These are phyloP conservation scores for Phylloscopus trochilus DNA, from an alignment of 2,113 vertebrate species.

Conservation along the genomic window DNA sequence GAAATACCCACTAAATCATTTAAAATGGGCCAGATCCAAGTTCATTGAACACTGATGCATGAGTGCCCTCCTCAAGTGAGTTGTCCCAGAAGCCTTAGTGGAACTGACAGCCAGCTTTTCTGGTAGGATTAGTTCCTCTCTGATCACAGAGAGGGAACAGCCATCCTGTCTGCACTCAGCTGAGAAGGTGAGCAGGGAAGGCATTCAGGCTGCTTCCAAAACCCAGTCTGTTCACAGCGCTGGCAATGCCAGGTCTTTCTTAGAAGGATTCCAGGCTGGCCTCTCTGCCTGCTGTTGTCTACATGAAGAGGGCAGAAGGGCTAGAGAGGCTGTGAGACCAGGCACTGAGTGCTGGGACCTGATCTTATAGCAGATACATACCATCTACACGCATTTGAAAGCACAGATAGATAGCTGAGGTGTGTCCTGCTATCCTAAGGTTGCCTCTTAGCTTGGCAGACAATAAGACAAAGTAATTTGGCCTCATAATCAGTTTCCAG, in stretches of 20 bases:
- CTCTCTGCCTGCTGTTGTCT: conserved; percentile 31
- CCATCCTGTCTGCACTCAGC: not conserved
- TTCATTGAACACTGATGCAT: not conserved
- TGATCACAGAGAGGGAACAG: not conserved
- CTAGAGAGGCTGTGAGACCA: not conserved
- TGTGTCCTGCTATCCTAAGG: not conserved
- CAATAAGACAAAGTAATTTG: not conserved
- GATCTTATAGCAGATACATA: not conserved
- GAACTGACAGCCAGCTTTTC: conserved; percentile 14
- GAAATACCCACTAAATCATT: not conserved
- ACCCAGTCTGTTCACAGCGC: not conserved
- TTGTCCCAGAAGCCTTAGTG: not conserved
- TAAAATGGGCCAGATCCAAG: not conserved
- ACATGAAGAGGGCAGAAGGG: not conserved
- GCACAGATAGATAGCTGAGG: not conserved
- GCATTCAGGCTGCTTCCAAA: conserved; percentile 4
- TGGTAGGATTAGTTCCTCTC: conserved; percentile 15
- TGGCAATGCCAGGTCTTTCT: not conserved
- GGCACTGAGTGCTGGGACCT: not conserved
- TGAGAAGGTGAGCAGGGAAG: conserved; percentile 10
- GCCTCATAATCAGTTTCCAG: not conserved
- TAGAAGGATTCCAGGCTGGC: not conserved
- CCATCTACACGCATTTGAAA: not conserved
- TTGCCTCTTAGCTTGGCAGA: not conserved
- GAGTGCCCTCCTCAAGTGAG: not conserved